These are phyloP conservation scores for Drosophila orosa DNA, from an alignment of 1,140 invertebrate species.

Conservation along the genomic window DNA sequence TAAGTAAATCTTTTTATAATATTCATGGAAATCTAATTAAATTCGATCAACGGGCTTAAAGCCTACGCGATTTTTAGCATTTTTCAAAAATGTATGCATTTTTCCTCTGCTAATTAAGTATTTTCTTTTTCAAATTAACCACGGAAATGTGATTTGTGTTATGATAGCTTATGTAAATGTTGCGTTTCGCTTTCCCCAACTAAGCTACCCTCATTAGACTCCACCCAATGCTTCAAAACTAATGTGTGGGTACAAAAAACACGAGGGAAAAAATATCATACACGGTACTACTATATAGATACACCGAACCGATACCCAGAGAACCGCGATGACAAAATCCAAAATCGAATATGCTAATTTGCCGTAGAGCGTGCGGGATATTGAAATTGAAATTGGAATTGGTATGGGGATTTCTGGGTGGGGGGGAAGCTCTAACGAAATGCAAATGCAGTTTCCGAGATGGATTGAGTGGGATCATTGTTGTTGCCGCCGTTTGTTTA, in stretches of 20 bases:
- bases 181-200: slow-evolving; percentile 13
- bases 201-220: slow-evolving; percentile 22
- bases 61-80: slow-evolving; percentile 1
- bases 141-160: slow-evolving; percentile 21
- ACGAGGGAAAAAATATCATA: slow-evolving; percentile 26
- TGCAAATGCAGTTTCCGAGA: slow-evolving; percentile 55
- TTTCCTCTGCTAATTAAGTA: background rate
- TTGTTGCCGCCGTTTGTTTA: slow-evolving; percentile 11
- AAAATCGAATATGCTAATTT: slow-evolving; percentile 64
- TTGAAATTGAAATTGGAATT: slow-evolving; percentile 17
- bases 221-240: slow-evolving; percentile 10
- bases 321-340: slow-evolving; percentile 37
- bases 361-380: background rate
- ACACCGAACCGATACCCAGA: background rate
- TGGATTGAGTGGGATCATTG: slow-evolving; percentile 31
- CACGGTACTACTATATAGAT: background rate
- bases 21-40: background rate
- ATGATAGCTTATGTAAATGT: slow-evolving; percentile 24
- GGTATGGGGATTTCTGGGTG: slow-evolving; percentile 2
- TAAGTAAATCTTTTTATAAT: background rate
- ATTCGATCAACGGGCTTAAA: background rate
- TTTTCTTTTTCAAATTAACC: slow-evolving; percentile 11
- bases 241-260: slow-evolving; percentile 17
- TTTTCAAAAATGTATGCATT: background rate
- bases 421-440: slow-evolving; percentile 31